phyloP scores from a whole-genome alignment of 2,888 invertebrate genomes.

The Brenthis daphne region DNA sequence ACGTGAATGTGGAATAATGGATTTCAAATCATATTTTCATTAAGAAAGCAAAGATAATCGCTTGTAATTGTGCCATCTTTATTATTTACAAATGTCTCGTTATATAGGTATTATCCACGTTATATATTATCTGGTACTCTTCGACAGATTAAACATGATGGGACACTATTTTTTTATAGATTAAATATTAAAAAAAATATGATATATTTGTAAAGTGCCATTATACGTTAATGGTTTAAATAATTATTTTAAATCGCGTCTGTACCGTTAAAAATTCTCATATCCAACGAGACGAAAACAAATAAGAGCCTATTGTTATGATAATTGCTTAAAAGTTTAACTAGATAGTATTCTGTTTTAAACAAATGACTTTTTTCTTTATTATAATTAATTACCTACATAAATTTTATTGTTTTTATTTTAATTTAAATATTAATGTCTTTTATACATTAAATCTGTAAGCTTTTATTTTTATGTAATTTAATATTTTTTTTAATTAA shows the following conservation, averaged over 20 bases:
- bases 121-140: conserved; percentile 1
- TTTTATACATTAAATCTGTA: too few relatives aligned
- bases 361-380: not conserved
- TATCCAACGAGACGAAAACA: conserved; percentile 4
- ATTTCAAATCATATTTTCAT: conserved; percentile 54
- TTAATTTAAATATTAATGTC: too few relatives aligned
- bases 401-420: too few relatives aligned
- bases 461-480: too few relatives aligned
- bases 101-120: not conserved
- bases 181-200: not conserved
- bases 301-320: conserved; percentile 15
- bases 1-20: conserved; percentile 71
- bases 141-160: not conserved
- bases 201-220: not conserved
- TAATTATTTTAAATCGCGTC: too few relatives aligned
- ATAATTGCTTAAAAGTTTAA: conserved; percentile 24
- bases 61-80: conserved; percentile 32
- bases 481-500: too few relatives aligned
- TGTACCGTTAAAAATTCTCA: conserved; percentile 3
- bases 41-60: conserved; percentile 52
- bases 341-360: not conserved
- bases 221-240: too few relatives aligned
- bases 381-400: too few relatives aligned
- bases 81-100: conserved; percentile 30
- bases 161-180: not conserved